phyloP scores from a whole-genome alignment of 2,113 vertebrate species.

The Scartelaos histophorus region DNA sequence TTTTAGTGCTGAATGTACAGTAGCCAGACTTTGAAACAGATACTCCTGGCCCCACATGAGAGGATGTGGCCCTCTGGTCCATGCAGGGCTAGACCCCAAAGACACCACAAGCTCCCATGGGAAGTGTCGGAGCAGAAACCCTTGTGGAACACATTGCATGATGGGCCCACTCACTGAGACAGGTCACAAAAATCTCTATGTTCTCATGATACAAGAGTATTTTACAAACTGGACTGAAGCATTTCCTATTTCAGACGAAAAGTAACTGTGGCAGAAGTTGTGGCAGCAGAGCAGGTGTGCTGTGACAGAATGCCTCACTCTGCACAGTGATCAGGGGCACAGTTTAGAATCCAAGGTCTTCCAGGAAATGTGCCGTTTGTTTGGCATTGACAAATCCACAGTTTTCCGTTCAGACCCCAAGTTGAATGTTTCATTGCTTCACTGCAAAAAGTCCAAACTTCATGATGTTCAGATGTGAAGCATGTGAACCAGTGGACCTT shows the following conservation, averaged over 20 bases:
- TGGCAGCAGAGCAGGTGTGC: not conserved
- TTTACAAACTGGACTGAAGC: slow-evolving; percentile 41
- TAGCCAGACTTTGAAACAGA: not conserved
- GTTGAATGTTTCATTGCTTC: no score
- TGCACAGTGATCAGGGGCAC: no score
- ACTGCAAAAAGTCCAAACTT: no score
- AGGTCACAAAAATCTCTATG: not conserved
- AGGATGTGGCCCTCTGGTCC: no score
- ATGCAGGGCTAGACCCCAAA: no score
- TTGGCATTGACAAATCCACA: no score
- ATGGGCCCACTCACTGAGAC: slow-evolving; percentile 35
- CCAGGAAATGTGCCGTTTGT: no score
- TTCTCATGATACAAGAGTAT: slow-evolving; percentile 37
- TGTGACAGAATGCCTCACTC: no score
- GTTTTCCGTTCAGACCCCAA: no score
- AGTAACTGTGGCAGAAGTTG: not conserved
- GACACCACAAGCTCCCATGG: not conserved
- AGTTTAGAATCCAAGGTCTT: no score
- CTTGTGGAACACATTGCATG: slow-evolving; percentile 25
- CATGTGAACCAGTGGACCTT: not conserved
- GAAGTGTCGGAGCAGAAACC: not conserved
- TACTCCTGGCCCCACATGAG: not conserved
- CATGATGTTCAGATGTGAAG: slow-evolving; percentile 1
- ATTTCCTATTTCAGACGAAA: not conserved
- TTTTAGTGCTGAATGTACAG: no score